phyloP scores from a whole-genome alignment of 2,113 vertebrate genomes.

The Oreocharis arfaki region DNA sequence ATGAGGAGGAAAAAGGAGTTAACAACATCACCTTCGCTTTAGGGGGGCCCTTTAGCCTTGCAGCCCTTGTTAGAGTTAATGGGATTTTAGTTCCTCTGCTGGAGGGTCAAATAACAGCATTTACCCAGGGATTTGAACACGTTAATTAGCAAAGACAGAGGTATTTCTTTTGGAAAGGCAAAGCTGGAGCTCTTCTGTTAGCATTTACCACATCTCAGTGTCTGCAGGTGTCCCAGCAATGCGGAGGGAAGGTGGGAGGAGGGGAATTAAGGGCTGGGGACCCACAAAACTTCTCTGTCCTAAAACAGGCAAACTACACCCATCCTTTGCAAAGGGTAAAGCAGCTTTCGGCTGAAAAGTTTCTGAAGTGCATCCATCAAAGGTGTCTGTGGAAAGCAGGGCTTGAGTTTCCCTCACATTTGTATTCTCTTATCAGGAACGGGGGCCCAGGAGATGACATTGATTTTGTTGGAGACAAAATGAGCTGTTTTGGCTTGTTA shows the following conservation, averaged over 20 bases:
- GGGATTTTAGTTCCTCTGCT: background rate
- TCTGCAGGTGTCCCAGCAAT: background rate
- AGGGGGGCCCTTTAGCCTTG: background rate
- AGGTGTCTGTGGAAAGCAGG: background rate
- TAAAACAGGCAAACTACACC: background rate
- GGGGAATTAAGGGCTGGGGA: background rate
- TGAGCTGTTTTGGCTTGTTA: background rate
- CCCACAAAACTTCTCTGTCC: accelerated
- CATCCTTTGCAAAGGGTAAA: background rate
- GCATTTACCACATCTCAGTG: background rate
- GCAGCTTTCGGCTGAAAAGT: background rate
- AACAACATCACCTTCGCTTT: background rate
- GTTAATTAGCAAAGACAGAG: background rate
- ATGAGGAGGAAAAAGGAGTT: background rate
- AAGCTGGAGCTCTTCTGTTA: background rate
- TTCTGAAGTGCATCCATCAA: background rate
- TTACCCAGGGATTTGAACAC: background rate
- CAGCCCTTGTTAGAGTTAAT: background rate
- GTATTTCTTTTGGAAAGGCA: background rate
- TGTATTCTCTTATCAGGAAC: background rate
- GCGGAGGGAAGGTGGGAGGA: background rate
- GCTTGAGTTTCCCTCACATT: background rate
- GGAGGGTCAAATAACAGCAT: background rate
- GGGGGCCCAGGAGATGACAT: background rate
- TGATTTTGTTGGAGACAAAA: background rate